Evolutionary conservation across 2,113 vertebrate genomes (phyloP).

Genomic region (Brachirus orientalis): DNA sequence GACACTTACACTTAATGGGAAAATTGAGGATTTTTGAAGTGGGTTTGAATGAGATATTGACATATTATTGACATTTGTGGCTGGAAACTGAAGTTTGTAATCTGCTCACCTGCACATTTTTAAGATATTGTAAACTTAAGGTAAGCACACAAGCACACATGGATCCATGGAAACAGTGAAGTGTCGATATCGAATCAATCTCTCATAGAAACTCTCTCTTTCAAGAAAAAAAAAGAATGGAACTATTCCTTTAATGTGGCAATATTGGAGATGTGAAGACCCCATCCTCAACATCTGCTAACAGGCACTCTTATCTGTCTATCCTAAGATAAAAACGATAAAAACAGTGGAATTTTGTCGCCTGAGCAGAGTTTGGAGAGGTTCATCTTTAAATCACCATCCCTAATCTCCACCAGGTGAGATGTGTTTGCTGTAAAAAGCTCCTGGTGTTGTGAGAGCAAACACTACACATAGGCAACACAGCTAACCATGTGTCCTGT

Average conservation of each 20-base stretch:
- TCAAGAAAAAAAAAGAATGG: too few species aligned
- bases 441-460: constrained; percentile 30
- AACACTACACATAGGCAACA: background rate
- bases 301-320: constrained; percentile 62
- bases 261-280: background rate
- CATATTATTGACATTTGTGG: too few species aligned
- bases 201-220: too few species aligned
- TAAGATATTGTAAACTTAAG: too few species aligned
- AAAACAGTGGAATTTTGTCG: constrained; percentile 48
- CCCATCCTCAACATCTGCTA: constrained; percentile 5
- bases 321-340: constrained; percentile 76
- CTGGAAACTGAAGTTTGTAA: too few species aligned
- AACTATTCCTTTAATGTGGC: too few species aligned
- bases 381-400: constrained; percentile 64
- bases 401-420: constrained; percentile 61
- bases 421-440: constrained; percentile 56
- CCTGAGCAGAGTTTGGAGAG: constrained; percentile 68
- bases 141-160: too few species aligned
- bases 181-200: too few species aligned
- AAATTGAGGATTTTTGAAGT: constrained; percentile 54
- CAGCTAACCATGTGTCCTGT: constrained; percentile 18
- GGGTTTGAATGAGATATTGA: too few species aligned
- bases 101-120: too few species aligned
- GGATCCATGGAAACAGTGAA: too few species aligned
- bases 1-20: constrained; percentile 49